Conservation (phyloP, 2,797 vertebrate species). For the Phrynocephalus guinanensis region DNA sequence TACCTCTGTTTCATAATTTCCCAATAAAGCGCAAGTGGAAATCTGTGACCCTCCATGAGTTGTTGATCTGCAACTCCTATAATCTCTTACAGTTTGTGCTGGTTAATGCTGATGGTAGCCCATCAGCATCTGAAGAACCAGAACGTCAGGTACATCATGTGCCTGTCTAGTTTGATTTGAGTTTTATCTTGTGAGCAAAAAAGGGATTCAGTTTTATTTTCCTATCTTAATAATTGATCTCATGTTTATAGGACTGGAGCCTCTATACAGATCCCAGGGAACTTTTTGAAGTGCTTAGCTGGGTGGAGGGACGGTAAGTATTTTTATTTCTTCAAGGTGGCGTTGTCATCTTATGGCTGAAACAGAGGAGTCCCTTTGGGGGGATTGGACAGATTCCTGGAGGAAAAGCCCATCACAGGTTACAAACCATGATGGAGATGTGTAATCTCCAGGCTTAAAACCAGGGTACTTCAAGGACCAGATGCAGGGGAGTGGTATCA, state of each 20-base stretch:
- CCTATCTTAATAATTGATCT: neutral
- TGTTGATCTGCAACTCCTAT: neutral
- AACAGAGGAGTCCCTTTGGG: neutral
- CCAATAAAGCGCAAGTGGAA: neutral
- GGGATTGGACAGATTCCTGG: no score
- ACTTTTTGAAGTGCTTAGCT: conserved; percentile 89
- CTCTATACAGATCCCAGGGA: conserved; percentile 92
- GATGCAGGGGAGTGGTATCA: no score
- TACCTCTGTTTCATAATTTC: neutral
- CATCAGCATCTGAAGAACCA: neutral
- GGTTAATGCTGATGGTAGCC: neutral
- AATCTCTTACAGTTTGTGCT: neutral
- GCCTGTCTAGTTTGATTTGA: neutral
- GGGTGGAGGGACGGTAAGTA: conserved; percentile 92
- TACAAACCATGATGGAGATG: no score
- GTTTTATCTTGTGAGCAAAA: neutral
- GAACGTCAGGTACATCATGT: neutral
- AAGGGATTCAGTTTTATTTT: neutral
- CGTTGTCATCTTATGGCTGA: neutral
- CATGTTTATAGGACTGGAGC: conserved; percentile 89
- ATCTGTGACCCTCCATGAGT: neutral
- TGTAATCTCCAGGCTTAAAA: no score
- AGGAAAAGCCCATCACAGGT: no score
- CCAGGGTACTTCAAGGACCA: no score
- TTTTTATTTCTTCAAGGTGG: neutral